Evolutionary conservation across 2,888 invertebrate species (phyloP), one percentile per base, ranked within the genome.

Genomic region (Encarsia formosa): DNA sequence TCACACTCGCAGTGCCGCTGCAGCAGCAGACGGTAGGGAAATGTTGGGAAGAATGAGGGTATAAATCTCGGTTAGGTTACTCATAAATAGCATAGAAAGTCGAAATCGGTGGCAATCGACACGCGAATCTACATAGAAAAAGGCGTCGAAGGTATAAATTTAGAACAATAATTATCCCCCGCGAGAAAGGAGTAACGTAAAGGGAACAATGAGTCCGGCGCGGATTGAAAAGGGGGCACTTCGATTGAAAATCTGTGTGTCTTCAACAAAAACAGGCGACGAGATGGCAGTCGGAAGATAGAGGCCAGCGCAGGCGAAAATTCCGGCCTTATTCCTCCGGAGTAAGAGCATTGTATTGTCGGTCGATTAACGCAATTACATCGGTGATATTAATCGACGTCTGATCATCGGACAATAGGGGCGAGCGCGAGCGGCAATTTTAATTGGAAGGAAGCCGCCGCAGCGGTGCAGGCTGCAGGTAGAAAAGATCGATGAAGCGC

Each of bases 321-420:
- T n/a, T 11, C 26, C 26, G 26, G 26, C 26, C 6, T 11, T 8
- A 26, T 26, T 26, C 6, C 26, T 6, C 26, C 6, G 6, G 26
- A 29, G 16, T 34, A 16, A 5, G n/a, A 13, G 34, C 39, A 55
- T 52, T 55, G 52, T 56, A 56, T 56, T 56, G 52, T 52, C 46
- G 38, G 40, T 29, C 43, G 54, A 57, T 57, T 57, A 54, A 52
- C 54, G 54, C 52, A 57, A 57, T 54, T 54, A 57, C 54, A 54
- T 40, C 42, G 46, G 8, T 40, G 52, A 57, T 57, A 54, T 54
- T 54, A 57, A 57, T 57, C 52, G 54, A 49, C 57, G 52, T 46
- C 46, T 47, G 54, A 34, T n/a, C n/a, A 53, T 54, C 52, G 54
- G 43, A 57, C 57, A 57, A 57, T 54, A 54, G 53, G 34, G 43